A percentile compares a stretch with the other conserved stretches of the same genome.
phyloP scores from a whole-genome alignment of 64 coral and sea anemone genomes.

The Hydrozoanthus tunicans region DNA sequence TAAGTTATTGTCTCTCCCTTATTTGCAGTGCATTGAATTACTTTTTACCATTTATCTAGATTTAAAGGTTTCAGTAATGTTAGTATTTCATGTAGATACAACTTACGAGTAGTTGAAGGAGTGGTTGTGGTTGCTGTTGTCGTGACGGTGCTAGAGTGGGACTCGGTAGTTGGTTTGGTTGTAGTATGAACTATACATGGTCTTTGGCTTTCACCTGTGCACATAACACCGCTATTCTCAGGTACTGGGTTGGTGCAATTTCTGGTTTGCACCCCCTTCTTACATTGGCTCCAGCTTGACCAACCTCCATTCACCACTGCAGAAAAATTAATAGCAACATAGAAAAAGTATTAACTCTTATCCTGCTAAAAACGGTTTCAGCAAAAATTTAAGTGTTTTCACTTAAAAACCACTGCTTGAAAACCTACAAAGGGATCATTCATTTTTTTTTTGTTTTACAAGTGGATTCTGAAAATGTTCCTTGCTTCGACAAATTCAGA shows the following conservation, averaged over 20 bases:
- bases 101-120: not conserved
- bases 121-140: not conserved
- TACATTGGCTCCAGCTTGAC: slow-evolving; percentile 17
- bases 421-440: no score
- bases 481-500: no score
- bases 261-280: slow-evolving; percentile 39
- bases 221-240: slow-evolving; percentile 33
- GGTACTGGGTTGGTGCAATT: slow-evolving; percentile 25
- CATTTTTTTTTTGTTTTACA: no score
- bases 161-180: not conserved
- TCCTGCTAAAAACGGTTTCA: no score
- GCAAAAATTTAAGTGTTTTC: no score
- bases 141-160: not conserved
- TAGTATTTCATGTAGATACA: no score
- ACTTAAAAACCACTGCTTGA: no score
- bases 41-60: no score
- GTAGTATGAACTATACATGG: not conserved
- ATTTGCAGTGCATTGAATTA: not conserved
- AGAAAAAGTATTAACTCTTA: not conserved
- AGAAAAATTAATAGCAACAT: not conserved
- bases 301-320: slow-evolving; percentile 59
- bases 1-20: not conserved
- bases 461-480: no score
- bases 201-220: not conserved
- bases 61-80: no score